A percentile compares a stretch with the other conserved stretches of the same genome.
Evolutionary conservation across 2,113 vertebrate genomes (phyloP).

Genomic region (Pedetes capensis): DNA sequence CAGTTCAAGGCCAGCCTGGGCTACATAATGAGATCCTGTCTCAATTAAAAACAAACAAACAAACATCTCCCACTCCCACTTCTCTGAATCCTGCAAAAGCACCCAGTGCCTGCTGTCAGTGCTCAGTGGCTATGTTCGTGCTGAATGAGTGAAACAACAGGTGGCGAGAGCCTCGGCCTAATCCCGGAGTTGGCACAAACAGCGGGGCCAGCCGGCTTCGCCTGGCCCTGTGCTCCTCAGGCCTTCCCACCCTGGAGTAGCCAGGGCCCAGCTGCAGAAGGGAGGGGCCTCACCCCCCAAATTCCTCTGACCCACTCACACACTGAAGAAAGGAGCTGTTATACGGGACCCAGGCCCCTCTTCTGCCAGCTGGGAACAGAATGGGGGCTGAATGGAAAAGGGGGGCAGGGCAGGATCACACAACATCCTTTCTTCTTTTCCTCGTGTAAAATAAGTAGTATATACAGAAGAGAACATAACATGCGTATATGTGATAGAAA

Average conservation of each 20-base stretch:
- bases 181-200: constrained; percentile 67
- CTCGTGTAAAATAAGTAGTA: not conserved
- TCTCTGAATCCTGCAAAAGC: not conserved
- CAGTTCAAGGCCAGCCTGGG: not conserved
- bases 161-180: constrained; percentile 64
- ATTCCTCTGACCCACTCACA: not conserved
- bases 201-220: constrained; percentile 41
- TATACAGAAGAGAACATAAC: not conserved
- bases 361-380: not conserved
- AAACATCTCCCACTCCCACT: not conserved
- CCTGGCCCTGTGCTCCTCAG: not conserved
- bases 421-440: too few relatives aligned
- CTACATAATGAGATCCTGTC: not conserved
- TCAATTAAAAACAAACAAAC: not conserved
- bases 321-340: not conserved
- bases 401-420: not conserved
- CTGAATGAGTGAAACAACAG: constrained; percentile 67
- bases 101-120: not conserved
- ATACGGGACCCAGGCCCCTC: not conserved
- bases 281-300: not conserved
- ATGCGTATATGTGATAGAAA: not conserved
- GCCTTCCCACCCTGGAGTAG: not conserved
- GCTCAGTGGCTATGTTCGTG: not conserved
- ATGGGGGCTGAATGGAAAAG: not conserved
- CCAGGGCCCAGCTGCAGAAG: constrained; percentile 47